These are phyloP conservation scores for Cloeon dipterum DNA, from an alignment of 2,888 invertebrate genomes.

Conservation along the genomic window DNA sequence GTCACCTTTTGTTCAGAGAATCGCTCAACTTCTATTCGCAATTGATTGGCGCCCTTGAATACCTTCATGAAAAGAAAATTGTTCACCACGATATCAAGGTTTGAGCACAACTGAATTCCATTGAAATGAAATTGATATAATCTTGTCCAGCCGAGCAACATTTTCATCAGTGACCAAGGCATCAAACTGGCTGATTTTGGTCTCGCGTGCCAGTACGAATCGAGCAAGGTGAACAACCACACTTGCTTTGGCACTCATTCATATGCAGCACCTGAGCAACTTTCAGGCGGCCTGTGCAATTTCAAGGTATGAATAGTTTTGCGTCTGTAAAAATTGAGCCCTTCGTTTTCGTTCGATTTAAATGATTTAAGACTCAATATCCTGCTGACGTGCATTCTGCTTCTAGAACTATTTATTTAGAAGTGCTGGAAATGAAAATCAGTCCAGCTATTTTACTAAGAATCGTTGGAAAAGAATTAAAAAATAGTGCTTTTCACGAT, in stretches of 20 bases:
- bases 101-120: not conserved
- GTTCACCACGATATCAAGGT: conserved; percentile 63
- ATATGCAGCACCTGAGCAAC: not conserved
- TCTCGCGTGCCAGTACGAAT: not conserved
- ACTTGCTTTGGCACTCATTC: not conserved
- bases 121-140: not conserved
- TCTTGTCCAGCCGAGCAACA: conserved; percentile 36
- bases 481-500: not conserved
- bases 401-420: no score
- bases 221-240: not conserved
- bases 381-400: no score
- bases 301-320: not conserved
- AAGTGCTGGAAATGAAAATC: no score
- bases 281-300: not conserved
- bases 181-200: not conserved
- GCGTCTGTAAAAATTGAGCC: no score
- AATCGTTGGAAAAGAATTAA: not conserved
- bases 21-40: conserved; percentile 33
- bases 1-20: conserved; percentile 11
- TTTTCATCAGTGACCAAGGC: conserved; percentile 32
- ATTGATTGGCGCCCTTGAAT: conserved; percentile 45
- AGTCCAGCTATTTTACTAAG: no score
- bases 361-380: no score
- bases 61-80: conserved; percentile 51
- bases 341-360: no score